phyloP scores from a whole-genome alignment of 2,797 vertebrate species.

The Gymnopithys bicolor region DNA sequence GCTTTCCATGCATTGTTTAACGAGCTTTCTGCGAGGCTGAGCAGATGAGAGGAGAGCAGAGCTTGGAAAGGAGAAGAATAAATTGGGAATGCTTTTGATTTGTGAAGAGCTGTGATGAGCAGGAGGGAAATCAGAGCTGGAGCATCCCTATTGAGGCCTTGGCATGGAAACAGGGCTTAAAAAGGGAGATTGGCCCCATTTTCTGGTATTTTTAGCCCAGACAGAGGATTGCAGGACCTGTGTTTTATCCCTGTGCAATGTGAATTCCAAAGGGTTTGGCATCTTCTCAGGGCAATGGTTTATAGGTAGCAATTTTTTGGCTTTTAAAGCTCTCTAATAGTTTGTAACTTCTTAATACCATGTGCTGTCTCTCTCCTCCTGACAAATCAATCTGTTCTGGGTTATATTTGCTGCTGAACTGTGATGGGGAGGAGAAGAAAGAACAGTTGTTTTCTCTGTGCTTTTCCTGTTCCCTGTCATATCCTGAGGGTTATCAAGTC shows the following conservation, averaged over 20 bases:
- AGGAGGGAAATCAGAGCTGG: not conserved
- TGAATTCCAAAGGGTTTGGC: not conserved
- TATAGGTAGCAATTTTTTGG: not conserved
- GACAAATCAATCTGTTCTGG: constrained; percentile 35
- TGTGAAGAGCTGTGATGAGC: not conserved
- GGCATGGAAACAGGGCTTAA: not conserved
- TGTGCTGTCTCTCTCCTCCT: not conserved
- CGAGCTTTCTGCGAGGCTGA: constrained; percentile 17
- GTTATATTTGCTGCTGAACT: not conserved
- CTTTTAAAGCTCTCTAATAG: constrained; percentile 27
- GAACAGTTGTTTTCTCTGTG: not conserved
- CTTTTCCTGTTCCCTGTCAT: not conserved
- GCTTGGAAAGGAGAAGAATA: constrained; percentile 18
- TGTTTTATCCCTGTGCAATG: fast-evolving
- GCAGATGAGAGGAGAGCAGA: not conserved
- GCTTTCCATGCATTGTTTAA: not conserved
- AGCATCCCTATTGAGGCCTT: not conserved
- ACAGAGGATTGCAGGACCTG: not conserved
- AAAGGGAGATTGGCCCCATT: not conserved
- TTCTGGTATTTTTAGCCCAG: not conserved
- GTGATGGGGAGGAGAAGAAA: not conserved
- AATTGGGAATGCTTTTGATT: constrained; percentile 2
- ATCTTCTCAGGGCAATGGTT: not conserved
- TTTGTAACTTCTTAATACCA: constrained; percentile 21
- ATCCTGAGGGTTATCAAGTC: constrained; percentile 31